Conservation (phyloP, 92 coral and sea anemone species). For the Actinostola sp. region DNA sequence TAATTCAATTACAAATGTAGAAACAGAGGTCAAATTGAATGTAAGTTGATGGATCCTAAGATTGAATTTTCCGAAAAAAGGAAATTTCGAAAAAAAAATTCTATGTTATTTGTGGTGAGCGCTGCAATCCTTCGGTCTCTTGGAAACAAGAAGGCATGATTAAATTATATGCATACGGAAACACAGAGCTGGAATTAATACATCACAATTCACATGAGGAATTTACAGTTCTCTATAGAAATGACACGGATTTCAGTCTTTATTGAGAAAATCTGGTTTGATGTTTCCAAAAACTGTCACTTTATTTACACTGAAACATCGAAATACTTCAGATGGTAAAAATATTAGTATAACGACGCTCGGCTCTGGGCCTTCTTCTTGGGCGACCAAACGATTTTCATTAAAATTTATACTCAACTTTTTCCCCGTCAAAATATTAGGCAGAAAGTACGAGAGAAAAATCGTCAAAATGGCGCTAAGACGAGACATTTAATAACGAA, state of each 20-base stretch:
- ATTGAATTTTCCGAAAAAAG: too few relatives aligned
- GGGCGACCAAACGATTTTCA: too few relatives aligned
- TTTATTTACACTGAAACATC: constrained; percentile 3
- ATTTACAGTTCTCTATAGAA: not conserved
- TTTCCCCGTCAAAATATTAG: not conserved
- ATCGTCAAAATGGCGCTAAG: not conserved
- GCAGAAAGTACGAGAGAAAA: not conserved
- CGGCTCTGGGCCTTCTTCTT: not conserved
- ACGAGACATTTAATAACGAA: not conserved
- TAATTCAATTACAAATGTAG: too few relatives aligned
- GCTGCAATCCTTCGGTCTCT: too few relatives aligned
- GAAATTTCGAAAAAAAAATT: too few relatives aligned
- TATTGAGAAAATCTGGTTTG: constrained; percentile 9
- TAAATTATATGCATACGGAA: too few relatives aligned
- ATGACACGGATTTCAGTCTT: not conserved
- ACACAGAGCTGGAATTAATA: not conserved
- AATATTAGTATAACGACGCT: not conserved
- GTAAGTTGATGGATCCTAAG: too few relatives aligned
- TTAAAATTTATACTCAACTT: too few relatives aligned
- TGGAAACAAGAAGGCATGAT: too few relatives aligned
- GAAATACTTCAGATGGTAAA: constrained; percentile 3
- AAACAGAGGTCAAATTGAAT: too few relatives aligned
- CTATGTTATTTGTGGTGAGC: too few relatives aligned
- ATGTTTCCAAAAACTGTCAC: not conserved
- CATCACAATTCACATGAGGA: not conserved